Conservation (phyloP, 2,888 invertebrate genomes). For the Timema podura region DNA sequence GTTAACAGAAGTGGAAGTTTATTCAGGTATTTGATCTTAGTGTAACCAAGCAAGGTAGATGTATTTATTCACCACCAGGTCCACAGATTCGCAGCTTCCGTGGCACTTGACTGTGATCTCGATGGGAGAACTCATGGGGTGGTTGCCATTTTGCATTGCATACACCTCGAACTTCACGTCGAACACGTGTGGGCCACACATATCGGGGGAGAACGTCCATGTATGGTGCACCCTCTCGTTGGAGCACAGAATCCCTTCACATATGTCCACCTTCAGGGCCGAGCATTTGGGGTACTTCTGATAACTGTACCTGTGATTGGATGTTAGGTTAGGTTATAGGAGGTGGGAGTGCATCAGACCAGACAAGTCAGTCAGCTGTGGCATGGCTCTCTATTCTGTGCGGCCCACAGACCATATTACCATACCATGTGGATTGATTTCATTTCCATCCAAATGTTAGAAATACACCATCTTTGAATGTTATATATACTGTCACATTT, state of each 20-base stretch:
- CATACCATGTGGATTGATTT: too few relatives aligned
- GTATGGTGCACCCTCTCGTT: slow-evolving; percentile 37
- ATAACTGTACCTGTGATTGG: too few relatives aligned
- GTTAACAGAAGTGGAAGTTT: neutral
- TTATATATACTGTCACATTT: too few relatives aligned
- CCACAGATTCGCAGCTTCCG: neutral
- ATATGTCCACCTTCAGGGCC: neutral
- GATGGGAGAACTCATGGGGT: neutral
- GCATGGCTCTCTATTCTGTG: too few relatives aligned
- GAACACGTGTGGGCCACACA: slow-evolving; percentile 33
- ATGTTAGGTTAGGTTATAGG: too few relatives aligned
- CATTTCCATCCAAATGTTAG: too few relatives aligned
- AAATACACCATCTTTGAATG: too few relatives aligned
- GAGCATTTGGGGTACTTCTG: neutral
- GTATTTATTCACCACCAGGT: slow-evolving; percentile 4
- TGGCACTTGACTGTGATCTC: neutral
- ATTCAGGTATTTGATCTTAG: neutral
- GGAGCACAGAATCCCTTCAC: slow-evolving; percentile 33
- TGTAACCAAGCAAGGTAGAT: neutral
- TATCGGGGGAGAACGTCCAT: slow-evolving; percentile 36
- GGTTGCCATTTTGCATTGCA: slow-evolving; percentile 1
- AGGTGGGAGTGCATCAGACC: too few relatives aligned
- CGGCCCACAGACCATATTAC: too few relatives aligned
- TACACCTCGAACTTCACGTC: slow-evolving; percentile 17
- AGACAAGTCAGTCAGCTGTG: too few relatives aligned